Base-by-base conservation (phyloP, 1,140 invertebrate genomes). In the Armadillidium nasatum region DNA sequence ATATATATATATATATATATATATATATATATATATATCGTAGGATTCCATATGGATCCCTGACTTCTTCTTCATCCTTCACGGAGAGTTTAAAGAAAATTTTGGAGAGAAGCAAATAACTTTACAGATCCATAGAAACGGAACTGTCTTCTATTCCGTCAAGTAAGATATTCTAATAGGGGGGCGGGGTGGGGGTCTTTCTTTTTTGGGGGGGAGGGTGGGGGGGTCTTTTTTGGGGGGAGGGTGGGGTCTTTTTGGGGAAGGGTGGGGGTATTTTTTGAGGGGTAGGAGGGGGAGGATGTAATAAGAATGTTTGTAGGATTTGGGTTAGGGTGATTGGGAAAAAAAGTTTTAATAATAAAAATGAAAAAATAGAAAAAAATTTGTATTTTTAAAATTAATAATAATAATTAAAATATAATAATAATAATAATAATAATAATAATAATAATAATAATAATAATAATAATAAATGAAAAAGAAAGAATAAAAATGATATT, bases 41-140 rank as follows among this genome's bases (percentile, higher is more conserved):
- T 85, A 33, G 33, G 33, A 33, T 6, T 33, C 33, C 6, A 91
- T 96, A 83, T 96, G 94, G 94, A 88, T 94, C 80, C 94, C 94
- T 69, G 94, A 96, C 85, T 94, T 93, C 33, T 95, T 95, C 85
- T 95, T 95, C 87, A 95, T 95, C 84, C 95, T 95, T 91, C 94
- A 95, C 86, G 94, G 94, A 75, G 93, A 95, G 85, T 95, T 95
- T 86, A 94, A 95, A 87, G 91, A 94, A 85, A 92, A 93, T 50
- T 89, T 95, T 82, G 93, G 93, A 84, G 94, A 93, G 68, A 91
- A 93, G 84, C 92, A 95, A 87, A 94, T 96, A 82, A 92, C 93
- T 77, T 88, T 96, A 83, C 88, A 93, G 83, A 94, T 96, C 83
- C 94, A 91, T 85, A 89, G 92, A 82, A 95, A 96, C 84, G 94